Evolutionary conservation across 2,113 vertebrate species (phyloP).

Genomic region (Tachuris rubrigastra): DNA sequence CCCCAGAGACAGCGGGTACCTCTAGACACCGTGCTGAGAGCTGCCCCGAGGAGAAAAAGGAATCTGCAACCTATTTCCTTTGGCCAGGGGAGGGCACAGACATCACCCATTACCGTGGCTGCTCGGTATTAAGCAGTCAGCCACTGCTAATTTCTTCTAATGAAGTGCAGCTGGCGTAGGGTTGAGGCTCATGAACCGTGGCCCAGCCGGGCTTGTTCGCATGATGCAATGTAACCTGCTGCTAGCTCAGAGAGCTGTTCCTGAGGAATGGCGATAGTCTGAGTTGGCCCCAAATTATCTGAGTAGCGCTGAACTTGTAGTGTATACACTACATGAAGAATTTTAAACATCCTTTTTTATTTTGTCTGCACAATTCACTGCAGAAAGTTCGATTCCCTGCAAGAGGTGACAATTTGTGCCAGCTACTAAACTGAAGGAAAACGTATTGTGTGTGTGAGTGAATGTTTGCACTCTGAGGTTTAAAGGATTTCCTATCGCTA

Average conservation of each 20-base stretch:
- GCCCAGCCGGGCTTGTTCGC: background rate
- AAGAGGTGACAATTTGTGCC: background rate
- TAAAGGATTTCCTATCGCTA: background rate
- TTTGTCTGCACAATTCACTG: background rate
- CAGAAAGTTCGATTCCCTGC: background rate
- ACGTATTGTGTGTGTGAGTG: background rate
- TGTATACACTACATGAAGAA: background rate
- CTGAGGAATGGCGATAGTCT: background rate
- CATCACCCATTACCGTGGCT: background rate
- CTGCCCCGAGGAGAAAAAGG: background rate
- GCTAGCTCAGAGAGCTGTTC: background rate
- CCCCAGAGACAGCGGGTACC: no score
- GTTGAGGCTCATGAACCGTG: background rate
- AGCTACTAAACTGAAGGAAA: background rate
- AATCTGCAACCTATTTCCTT: background rate
- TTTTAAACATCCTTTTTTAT: background rate
- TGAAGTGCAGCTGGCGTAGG: background rate
- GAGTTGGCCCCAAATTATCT: background rate
- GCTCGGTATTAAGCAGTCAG: accelerated
- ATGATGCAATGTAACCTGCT: background rate
- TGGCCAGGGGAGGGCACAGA: background rate
- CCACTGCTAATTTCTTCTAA: background rate
- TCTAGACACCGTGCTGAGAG: background rate
- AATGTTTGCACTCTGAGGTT: background rate
- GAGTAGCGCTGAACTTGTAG: background rate